phyloP scores from a whole-genome alignment of 2,888 invertebrate genomes.

The Yponomeuta evonymella region DNA sequence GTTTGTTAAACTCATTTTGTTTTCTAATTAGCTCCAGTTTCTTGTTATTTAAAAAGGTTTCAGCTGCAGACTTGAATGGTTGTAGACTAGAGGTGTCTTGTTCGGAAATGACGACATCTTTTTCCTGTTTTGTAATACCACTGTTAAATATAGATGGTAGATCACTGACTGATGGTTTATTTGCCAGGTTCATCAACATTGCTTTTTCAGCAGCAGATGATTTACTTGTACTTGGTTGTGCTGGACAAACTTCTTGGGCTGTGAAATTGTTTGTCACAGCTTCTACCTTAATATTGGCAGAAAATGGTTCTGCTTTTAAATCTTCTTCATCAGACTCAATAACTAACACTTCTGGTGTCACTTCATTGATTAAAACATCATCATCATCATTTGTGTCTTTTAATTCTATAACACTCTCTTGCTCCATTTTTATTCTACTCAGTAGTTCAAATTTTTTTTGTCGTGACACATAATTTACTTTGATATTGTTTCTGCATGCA shows the following conservation, averaged over 20 bases:
- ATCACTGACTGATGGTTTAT: neutral
- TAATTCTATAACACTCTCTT: conserved; percentile 16
- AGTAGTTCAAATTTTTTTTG: conserved; percentile 1
- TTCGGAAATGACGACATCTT: neutral
- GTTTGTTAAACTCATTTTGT: neutral
- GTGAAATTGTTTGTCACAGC: neutral
- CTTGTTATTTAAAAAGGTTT: neutral
- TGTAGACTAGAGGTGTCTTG: neutral
- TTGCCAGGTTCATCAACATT: neutral
- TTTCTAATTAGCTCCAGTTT: neutral
- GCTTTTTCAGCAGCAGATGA: neutral
- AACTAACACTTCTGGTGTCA: neutral
- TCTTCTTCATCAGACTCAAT: conserved; percentile 3
- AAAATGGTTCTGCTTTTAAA: neutral
- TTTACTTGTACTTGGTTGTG: conserved; percentile 2
- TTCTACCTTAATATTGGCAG: neutral
- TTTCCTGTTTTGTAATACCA: neutral
- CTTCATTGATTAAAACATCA: neutral
- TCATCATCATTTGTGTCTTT: conserved; percentile 15
- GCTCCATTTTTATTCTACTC: conserved; percentile 5
- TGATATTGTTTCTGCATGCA: conserved; percentile 39
- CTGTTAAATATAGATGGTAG: neutral
- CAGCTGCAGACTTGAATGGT: neutral
- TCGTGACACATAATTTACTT: conserved; percentile 26
- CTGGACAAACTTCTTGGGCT: neutral